Evolutionary conservation across 2,888 invertebrate genomes (phyloP), one percentile per base, ranked within the genome.

Genomic region (Rhaphigaster nebulosa): DNA sequence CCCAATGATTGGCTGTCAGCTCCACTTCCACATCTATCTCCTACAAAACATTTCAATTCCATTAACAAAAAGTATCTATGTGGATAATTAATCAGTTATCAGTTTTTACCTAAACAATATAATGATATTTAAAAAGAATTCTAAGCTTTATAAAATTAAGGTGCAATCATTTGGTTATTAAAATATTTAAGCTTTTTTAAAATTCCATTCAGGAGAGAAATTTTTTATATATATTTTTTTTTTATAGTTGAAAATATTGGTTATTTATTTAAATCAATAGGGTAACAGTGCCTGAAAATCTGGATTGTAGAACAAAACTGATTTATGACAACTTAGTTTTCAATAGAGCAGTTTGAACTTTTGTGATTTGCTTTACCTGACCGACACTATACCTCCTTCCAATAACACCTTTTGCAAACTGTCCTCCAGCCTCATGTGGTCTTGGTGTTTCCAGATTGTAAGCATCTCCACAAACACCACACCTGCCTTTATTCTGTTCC

Each of bases 391-490:
- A 98, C 93, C 96, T 96, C 91, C 96, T 95, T 45, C 96, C 96
- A 92, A 97, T 96, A 92, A 98, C 97, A 54, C 98, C 98, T 94
- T 97, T 97, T 84, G 97, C 98, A 93, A 95, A 98, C 94, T 96
- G 95, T 15, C 98, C 98, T 8, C 98, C 97, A 0, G 97, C 97
- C 94, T 98, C 98, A 93, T 98, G 98, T 0, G 97, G 96, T n/a
- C 98, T 95, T 0, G 98, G 98, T 90, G 94, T 94, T 23, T 94
- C 94, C 20, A 96, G 94, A 92, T 97, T 96, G 93, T 96, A 96
- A 4, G 98, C 96, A 94, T 98, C 98, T 0, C 98, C 98, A 93
- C 98, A 98, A 65, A 98, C 95, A 0, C 98, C 98, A 93, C 98
- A 98, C 92, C 96, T 96, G 0, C 98, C 98, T 60, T 95, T 94